Evolutionary conservation across 2,113 vertebrate species (phyloP), one percentile per base, ranked within the genome.

Genomic region (Chlorodrepanis virens): DNA sequence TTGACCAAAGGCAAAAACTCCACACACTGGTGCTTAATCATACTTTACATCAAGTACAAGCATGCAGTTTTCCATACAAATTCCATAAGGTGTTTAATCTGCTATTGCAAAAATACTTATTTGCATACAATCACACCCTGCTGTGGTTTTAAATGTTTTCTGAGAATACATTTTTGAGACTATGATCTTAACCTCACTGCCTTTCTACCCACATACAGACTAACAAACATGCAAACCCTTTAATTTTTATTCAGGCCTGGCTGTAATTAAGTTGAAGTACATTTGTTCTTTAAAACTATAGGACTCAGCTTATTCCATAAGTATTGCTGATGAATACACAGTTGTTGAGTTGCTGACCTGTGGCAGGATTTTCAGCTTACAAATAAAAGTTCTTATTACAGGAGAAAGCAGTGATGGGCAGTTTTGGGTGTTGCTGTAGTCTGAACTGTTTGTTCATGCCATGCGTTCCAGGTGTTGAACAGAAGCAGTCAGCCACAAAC

Each of bases 51-150:
- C 96, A 78, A 94, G 95, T 97, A 94, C 91, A 94, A 95, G 74
- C 95, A 96, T 85, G 96, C 74, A 87, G 57, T 69, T 89, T 91
- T 96, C 87, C 93, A 93, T 94, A 96, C 61, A 89, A 96, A 97
- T 97, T 95, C 95, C 96, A 91, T 94, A 45, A 95, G 87, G 89
- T 93, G 95, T 95, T 97, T 96, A 96, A 97, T 95, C 96, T 97
- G 65, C 84, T 96, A 95, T 94, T 96, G 96, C 96, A 95, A 94
- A 96, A 97, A 96, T 94, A 97, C 91, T 87, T 84, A 95, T 97
- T 96, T 97, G 96, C 96, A 97, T 97, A 91, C 94, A 96, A 96
- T 97, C 96, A 97, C 94, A 96, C 96, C 95, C 96, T 96, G 40
- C 91, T 97, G 96, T 89, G 95, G 96, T 97, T 97, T 95, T 45